phyloP scores from a whole-genome alignment of 2,888 invertebrate genomes.

The Ectemnius lituratus region DNA sequence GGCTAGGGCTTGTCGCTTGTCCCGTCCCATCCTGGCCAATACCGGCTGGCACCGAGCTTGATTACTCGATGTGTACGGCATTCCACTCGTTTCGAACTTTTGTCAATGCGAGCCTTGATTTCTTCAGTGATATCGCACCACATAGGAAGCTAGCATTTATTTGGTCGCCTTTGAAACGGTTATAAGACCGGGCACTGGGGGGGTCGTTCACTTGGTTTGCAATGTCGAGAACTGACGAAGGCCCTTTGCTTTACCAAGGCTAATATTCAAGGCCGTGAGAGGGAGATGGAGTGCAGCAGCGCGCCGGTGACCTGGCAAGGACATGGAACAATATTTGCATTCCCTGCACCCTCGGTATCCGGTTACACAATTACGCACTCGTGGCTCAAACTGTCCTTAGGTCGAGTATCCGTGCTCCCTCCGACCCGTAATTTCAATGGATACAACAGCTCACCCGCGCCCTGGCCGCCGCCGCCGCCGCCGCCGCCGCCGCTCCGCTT shows the following conservation, averaged over 20 bases:
- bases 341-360: background rate
- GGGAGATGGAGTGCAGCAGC: background rate
- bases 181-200: background rate
- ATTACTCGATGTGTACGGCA: constrained; percentile 28
- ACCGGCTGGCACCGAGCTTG: constrained; percentile 26
- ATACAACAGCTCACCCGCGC: too few species aligned
- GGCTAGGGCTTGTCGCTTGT: background rate
- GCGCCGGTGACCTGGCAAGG: background rate
- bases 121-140: background rate
- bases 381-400: background rate
- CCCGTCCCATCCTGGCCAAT: constrained; percentile 38
- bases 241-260: too few species aligned
- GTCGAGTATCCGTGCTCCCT: too few species aligned
- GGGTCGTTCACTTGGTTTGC: background rate
- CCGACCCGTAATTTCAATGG: too few species aligned
- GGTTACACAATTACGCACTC: constrained; percentile 6
- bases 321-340: background rate
- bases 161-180: too few species aligned
- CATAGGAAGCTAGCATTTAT: background rate
- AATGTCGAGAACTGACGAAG: background rate
- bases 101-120: constrained; percentile 41
- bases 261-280: background rate
- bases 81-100: constrained; percentile 39
- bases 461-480: too few species aligned
- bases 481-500: too few species aligned